Evolutionary conservation across 2,888 invertebrate genomes (phyloP).

Genomic region (Macaria liturata): DNA sequence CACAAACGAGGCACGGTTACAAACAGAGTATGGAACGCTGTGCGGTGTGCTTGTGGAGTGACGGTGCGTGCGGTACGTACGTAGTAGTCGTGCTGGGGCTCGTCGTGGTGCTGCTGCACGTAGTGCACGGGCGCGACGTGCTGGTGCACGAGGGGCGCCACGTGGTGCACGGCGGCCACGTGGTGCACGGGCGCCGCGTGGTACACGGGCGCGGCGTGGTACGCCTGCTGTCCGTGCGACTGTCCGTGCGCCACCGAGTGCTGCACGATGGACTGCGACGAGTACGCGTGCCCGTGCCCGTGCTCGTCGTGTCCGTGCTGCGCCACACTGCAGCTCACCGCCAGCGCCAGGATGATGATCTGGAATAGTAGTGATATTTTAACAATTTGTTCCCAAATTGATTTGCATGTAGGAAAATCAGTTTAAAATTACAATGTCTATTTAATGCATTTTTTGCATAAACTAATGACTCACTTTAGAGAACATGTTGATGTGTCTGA

Average conservation of each 20-base stretch:
- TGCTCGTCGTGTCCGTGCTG: slow-evolving; percentile 40
- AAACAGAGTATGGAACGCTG: no score
- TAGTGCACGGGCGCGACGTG: slow-evolving; percentile 19
- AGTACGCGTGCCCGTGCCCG: slow-evolving; percentile 46
- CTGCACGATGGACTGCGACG: slow-evolving; percentile 46
- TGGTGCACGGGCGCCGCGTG: slow-evolving; percentile 36
- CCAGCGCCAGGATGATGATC: slow-evolving; percentile 38
- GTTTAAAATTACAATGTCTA: no score
- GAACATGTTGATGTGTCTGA: background rate
- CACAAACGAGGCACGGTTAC: no score
- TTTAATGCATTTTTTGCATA: no score
- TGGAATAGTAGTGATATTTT: slow-evolving; percentile 7
- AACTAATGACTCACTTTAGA: background rate
- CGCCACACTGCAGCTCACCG: slow-evolving; percentile 41
- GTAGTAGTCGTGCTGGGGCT: slow-evolving; percentile 47
- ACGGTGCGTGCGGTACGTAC: slow-evolving; percentile 32
- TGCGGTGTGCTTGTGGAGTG: no score
- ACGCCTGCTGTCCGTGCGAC: slow-evolving; percentile 14
- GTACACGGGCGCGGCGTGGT: slow-evolving; percentile 26
- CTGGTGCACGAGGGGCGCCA: slow-evolving; percentile 43
- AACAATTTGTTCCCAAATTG: no score
- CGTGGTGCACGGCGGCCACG: slow-evolving; percentile 26
- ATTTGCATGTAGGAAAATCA: no score
- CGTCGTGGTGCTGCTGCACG: slow-evolving; percentile 16
- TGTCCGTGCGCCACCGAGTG: slow-evolving; percentile 40